Base-by-base conservation (phyloP, 2,797 vertebrate genomes). In the Lepidocolaptes lacrymiger region DNA sequence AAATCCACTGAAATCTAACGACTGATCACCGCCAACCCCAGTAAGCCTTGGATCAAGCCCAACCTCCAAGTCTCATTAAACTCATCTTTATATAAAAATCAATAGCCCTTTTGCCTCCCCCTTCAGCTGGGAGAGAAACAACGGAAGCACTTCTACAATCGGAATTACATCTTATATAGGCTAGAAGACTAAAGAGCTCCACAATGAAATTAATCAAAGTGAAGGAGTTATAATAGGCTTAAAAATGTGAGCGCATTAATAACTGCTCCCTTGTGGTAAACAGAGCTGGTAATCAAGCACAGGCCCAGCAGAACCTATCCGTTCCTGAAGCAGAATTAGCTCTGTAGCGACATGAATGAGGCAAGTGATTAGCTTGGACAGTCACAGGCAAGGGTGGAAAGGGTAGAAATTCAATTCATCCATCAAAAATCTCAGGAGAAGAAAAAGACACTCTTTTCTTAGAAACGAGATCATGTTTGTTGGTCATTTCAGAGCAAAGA, bases 141-240 rank as follows among this genome's bases (percentile, higher is more conserved):
- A 41, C 12, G 2, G 74, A 82, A 96, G 85, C 30, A 46, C 51
- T 93, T 67, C 81, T 71, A 91, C 76, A 84, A 71, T 67, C 83
- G 88, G 83, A 63, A 76, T 78, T 69, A n/a, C 18, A 88, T 78
- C 73, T 89, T 44, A 36, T 1, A 23, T 55, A 46, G 58, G 55
- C 81, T 89, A 72, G 62, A 74, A 88, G 61, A 95, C 55, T 83
- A 58, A 75, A 92, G 71, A 85, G 77, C 83, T 85, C 77, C 74
- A 90, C 85, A 74, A 58, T 44, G 26, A 96, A 89, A 96, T 96
- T 95, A 95, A 97, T 96, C 96, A 94, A 95, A 94, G 52, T 79
- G 76, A 96, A 95, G 93, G 88, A 94, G 83, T 94, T 89, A 76
- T 90, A 94, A 94, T 34, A 82, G 74, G 56, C 67, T 82, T 90